Percentiles rank a stretch among this genome's conserved stretches.
phyloP scores from a whole-genome alignment of 2,888 invertebrate genomes.

The Folsomia manolachei region DNA sequence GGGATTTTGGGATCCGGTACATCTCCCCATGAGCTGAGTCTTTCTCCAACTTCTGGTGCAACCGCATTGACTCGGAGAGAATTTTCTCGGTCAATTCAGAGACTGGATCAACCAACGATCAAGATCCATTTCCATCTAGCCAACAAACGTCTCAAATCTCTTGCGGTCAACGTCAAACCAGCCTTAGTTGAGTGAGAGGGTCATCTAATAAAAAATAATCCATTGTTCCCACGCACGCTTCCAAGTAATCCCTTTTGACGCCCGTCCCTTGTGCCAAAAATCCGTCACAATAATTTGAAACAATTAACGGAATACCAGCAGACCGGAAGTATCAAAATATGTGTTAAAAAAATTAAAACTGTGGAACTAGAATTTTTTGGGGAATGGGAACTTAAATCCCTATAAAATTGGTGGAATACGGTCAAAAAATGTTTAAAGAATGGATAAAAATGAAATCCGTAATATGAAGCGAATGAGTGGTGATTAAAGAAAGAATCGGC shows the following conservation, averaged over 20 bases:
- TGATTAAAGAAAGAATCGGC: not conserved
- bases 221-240: not conserved
- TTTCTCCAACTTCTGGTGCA: slow-evolving; percentile 45
- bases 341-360: not conserved
- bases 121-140: not conserved
- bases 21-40: slow-evolving; percentile 31
- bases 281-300: not conserved
- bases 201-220: too few species aligned
- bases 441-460: not conserved
- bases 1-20: not conserved
- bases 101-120: not conserved
- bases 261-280: not conserved
- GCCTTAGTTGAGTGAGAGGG: too few species aligned
- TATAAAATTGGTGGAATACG: not conserved
- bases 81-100: not conserved
- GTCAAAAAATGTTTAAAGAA: not conserved
- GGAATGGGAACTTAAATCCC: too few species aligned
- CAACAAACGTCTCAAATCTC: not conserved
- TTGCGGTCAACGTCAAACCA: not conserved
- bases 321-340: not conserved
- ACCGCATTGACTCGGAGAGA: slow-evolving; percentile 31
- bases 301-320: not conserved
- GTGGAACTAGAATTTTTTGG: not conserved
- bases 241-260: not conserved
- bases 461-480: not conserved